phyloP scores from a whole-genome alignment of 2,113 vertebrate species.

The Eolophus roseicapilla region DNA sequence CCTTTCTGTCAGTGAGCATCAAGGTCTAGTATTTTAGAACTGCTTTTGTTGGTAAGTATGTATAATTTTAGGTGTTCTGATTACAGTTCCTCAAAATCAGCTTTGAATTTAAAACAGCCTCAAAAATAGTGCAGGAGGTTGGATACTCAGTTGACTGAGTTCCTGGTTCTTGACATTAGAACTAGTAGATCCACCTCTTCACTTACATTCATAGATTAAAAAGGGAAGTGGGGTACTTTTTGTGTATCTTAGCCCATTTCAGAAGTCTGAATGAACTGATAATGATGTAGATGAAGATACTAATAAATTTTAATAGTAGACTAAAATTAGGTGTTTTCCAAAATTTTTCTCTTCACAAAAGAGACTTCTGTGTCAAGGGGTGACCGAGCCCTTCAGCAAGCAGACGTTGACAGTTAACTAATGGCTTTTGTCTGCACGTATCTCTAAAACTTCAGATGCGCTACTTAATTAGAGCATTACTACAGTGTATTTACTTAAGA shows the following conservation, averaged over 20 bases:
- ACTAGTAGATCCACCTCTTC: neutral
- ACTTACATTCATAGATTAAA: neutral
- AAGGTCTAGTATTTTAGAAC: neutral
- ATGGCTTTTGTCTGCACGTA: neutral
- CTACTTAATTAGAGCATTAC: neutral
- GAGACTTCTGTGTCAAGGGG: neutral
- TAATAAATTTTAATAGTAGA: neutral
- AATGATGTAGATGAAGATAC: neutral
- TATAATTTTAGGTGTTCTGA: constrained; percentile 7
- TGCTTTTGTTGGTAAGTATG: constrained; percentile 5
- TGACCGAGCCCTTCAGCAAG: neutral
- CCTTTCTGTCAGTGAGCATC: neutral
- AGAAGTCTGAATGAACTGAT: neutral
- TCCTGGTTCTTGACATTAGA: neutral
- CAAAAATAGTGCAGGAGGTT: neutral
- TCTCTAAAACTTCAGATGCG: neutral
- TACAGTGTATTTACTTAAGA: neutral
- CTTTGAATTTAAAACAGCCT: neutral
- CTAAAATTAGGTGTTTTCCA: neutral
- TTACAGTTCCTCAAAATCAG: neutral
- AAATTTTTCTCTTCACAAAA: neutral
- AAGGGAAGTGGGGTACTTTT: neutral
- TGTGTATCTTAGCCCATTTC: neutral
- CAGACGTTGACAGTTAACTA: neutral
- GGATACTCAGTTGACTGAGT: neutral